phyloP scores from a whole-genome alignment of 2,888 invertebrate genomes.

The Zeuzera pyrina region DNA sequence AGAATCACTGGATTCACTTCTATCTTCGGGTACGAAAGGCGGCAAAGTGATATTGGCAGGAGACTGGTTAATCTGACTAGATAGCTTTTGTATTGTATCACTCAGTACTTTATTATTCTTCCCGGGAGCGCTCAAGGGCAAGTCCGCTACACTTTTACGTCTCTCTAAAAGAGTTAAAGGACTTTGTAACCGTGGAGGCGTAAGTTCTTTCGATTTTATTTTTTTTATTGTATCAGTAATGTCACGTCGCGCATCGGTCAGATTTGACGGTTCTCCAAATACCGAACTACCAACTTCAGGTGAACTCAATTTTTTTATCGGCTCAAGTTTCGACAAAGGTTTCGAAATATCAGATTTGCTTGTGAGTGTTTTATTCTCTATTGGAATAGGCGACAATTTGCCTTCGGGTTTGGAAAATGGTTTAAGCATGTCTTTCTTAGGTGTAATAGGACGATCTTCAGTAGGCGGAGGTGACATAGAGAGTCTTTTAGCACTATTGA shows the following conservation, averaged over 20 bases:
- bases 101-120: constrained; percentile 75
- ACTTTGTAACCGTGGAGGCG: constrained; percentile 46
- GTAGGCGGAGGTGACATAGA: constrained; percentile 60
- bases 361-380: constrained; percentile 28
- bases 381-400: constrained; percentile 20
- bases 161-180: constrained; percentile 52
- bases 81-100: constrained; percentile 76
- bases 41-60: constrained; percentile 40
- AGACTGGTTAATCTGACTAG: constrained; percentile 64
- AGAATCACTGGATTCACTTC: constrained; percentile 61
- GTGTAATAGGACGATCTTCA: constrained; percentile 41
- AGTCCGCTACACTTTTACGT: constrained; percentile 56
- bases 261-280: constrained; percentile 54
- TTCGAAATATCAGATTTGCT: constrained; percentile 28
- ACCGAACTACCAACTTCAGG: constrained; percentile 38
- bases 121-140: constrained; percentile 46
- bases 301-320: constrained; percentile 35
- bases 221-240: constrained; percentile 48
- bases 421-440: constrained; percentile 36
- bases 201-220: constrained; percentile 41
- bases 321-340: constrained; percentile 32
- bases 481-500: constrained; percentile 68
- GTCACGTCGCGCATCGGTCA: constrained; percentile 46
- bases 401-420: constrained; percentile 18
- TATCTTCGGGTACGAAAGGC: constrained; percentile 47